These are phyloP conservation scores for Hipparchia sbordonii DNA, from an alignment of 2,888 invertebrate species.

Conservation along the genomic window DNA sequence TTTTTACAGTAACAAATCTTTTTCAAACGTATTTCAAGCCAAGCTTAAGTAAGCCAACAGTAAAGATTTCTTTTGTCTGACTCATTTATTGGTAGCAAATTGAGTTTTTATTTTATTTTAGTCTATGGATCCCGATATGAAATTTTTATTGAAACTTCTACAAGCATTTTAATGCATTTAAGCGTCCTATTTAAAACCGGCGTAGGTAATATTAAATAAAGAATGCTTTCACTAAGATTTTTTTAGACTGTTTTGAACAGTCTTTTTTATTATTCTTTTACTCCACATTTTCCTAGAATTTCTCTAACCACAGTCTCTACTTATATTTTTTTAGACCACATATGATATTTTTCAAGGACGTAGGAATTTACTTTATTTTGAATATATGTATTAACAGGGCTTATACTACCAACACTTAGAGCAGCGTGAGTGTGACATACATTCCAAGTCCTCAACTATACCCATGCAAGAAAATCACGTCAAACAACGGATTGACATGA, in stretches of 20 bases:
- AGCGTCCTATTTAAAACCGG: conserved; percentile 16
- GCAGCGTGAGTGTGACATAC: too few relatives aligned
- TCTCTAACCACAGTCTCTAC: neutral
- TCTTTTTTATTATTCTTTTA: conserved; percentile 18
- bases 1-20: too few relatives aligned
- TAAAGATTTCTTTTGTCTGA: too few relatives aligned
- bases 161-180: conserved; percentile 11
- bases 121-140: conserved; percentile 8
- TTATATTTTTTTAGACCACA: conserved; percentile 2
- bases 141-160: conserved; percentile 21
- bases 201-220: conserved; percentile 14
- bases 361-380: neutral
- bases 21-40: too few relatives aligned
- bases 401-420: too few relatives aligned
- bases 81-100: neutral
- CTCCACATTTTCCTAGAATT: conserved; percentile 12
- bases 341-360: neutral
- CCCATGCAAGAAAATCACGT: too few relatives aligned
- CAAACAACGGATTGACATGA: too few relatives aligned
- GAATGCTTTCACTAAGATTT: conserved; percentile 14
- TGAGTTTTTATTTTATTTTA: neutral
- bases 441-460: too few relatives aligned
- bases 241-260: too few relatives aligned
- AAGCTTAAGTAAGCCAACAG: too few relatives aligned
- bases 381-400: too few relatives aligned